These are phyloP conservation scores for Ostrea denselamellosa DNA, from an alignment of 1,140 invertebrate species.

Conservation along the genomic window DNA sequence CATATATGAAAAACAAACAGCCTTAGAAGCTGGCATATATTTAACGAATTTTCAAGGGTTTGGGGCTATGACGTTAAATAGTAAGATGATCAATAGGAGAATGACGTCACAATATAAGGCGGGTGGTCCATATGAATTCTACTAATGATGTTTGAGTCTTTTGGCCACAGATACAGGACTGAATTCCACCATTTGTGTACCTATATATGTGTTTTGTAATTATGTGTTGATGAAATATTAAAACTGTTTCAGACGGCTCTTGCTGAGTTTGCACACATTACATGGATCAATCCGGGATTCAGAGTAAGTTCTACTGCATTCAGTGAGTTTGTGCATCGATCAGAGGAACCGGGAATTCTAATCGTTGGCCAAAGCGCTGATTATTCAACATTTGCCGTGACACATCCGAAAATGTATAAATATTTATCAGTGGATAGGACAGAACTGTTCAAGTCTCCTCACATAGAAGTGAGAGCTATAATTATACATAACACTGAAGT, in stretches of 20 bases:
- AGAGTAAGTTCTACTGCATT: slow-evolving; percentile 47
- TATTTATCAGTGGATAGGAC: slow-evolving; percentile 58
- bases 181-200: too few species aligned
- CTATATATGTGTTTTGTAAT: too few species aligned
- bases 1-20: too few species aligned
- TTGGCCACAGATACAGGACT: too few species aligned
- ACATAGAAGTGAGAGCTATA: slow-evolving; percentile 53
- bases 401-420: slow-evolving; percentile 61
- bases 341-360: slow-evolving; percentile 29
- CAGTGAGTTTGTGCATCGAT: not conserved
- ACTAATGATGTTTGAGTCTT: too few species aligned
- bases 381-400: slow-evolving; percentile 61
- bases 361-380: slow-evolving; percentile 42
- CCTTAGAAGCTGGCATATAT: too few species aligned
- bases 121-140: too few species aligned
- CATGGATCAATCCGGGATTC: slow-evolving; percentile 62
- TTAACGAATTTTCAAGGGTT: too few species aligned
- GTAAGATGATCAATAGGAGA: too few species aligned
- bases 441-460: slow-evolving; percentile 45
- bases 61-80: too few species aligned
- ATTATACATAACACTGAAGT: slow-evolving; percentile 57
- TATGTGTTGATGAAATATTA: too few species aligned
- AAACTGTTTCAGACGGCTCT: slow-evolving; percentile 54
- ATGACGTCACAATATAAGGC: too few species aligned
- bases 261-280: slow-evolving; percentile 57